phyloP scores from a whole-genome alignment of 1,140 invertebrate genomes.

The Brachystomella parvula region DNA sequence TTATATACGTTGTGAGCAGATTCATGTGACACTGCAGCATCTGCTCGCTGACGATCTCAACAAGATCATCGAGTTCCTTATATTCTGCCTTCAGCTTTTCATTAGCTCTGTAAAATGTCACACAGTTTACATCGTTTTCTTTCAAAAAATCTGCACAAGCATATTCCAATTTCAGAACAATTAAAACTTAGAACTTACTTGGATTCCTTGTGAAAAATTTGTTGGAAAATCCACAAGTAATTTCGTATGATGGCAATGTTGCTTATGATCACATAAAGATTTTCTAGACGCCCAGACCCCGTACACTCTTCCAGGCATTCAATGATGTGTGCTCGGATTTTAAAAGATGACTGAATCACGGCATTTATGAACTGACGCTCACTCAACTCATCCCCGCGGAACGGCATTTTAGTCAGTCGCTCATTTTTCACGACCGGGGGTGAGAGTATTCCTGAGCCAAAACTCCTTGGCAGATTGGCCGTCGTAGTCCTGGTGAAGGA shows the following conservation, averaged over 20 bases:
- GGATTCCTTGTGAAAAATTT: constrained; percentile 31
- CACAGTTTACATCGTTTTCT: background rate
- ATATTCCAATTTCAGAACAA: background rate
- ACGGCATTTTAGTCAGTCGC: constrained; percentile 35
- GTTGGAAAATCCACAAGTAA: constrained; percentile 36
- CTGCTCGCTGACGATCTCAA: constrained; percentile 67
- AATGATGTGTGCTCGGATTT: constrained; percentile 34
- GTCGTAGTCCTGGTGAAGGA: constrained; percentile 29
- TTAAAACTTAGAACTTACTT: constrained; percentile 32
- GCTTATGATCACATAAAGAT: constrained; percentile 36
- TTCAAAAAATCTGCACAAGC: constrained; percentile 3
- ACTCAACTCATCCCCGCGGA: constrained; percentile 35
- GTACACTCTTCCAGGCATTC: constrained; percentile 33
- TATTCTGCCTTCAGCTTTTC: constrained; percentile 43
- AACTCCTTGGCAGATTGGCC: constrained; percentile 21
- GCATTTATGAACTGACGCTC: constrained; percentile 35
- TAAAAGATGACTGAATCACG: constrained; percentile 22
- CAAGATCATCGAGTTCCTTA: constrained; percentile 67
- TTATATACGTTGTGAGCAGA: constrained; percentile 62
- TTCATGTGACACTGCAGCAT: constrained; percentile 66
- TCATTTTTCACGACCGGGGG: constrained; percentile 26
- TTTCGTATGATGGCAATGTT: constrained; percentile 36
- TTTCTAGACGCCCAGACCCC: constrained; percentile 32
- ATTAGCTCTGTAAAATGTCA: constrained; percentile 19
- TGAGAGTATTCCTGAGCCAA: constrained; percentile 25